Conservation (phyloP, 2,113 vertebrate genomes). For the Australoheros scitulus region DNA sequence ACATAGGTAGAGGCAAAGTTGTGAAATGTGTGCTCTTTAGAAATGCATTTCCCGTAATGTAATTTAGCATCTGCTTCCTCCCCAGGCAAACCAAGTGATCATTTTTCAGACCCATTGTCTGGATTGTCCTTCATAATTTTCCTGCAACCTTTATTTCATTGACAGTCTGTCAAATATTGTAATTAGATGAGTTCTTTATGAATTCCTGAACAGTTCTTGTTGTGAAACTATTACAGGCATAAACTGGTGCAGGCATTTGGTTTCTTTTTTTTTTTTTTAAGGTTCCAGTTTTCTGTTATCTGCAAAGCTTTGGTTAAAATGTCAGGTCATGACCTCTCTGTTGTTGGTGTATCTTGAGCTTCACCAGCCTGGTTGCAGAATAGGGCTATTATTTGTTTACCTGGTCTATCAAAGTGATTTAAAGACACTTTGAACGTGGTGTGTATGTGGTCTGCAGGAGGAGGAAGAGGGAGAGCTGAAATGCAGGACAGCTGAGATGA, state of each 20-base stretch:
- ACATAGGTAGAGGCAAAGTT: too few species aligned
- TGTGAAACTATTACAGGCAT: not conserved
- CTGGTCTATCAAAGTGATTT: slow-evolving; percentile 33
- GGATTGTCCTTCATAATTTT: not conserved
- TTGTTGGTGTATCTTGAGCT: not conserved
- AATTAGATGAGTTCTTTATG: not conserved
- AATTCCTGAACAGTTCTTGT: not conserved
- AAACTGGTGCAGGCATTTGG: not conserved
- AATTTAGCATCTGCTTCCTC: too few species aligned
- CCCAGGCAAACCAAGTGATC: not conserved
- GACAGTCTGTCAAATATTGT: not conserved
- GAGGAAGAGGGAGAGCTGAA: not conserved
- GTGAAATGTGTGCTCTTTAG: too few species aligned
- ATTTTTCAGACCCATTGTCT: not conserved
- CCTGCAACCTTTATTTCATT: not conserved
- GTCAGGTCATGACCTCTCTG: not conserved
- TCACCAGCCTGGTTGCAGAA: not conserved
- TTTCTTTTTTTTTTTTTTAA: not conserved
- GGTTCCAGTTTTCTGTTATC: not conserved
- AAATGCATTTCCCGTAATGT: too few species aligned
- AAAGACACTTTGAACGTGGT: slow-evolving; percentile 10
- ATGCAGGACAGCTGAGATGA: slow-evolving; percentile 2
- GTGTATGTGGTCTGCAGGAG: slow-evolving; percentile 2
- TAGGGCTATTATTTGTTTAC: slow-evolving; percentile 9
- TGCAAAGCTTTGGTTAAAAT: not conserved